Percentiles rank a stretch among this genome's conserved stretches.
phyloP scores from a whole-genome alignment of 1,140 invertebrate genomes.

The Bombyx mandarina region DNA sequence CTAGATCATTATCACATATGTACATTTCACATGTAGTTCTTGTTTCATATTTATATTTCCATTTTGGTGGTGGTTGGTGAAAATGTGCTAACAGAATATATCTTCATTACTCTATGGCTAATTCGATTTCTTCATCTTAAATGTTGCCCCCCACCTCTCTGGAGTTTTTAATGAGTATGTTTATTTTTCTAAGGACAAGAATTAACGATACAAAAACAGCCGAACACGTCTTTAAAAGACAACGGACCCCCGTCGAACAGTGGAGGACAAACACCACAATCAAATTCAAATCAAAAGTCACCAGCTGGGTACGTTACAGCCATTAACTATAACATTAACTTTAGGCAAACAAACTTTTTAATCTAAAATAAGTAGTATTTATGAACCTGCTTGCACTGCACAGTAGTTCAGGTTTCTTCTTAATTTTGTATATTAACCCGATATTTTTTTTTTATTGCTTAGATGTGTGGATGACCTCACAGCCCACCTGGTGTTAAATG shows the following conservation, averaged over 20 bases:
- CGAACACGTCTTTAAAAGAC: slow-evolving; percentile 91
- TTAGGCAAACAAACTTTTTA: too few species aligned
- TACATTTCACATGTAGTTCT: slow-evolving; percentile 9
- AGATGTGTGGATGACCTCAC: too few species aligned
- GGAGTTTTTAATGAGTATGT: background rate
- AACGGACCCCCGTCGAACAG: slow-evolving; percentile 66
- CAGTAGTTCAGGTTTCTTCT: too few species aligned
- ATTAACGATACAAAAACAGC: slow-evolving; percentile 96
- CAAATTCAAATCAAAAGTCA: slow-evolving; percentile 70
- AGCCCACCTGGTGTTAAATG: too few species aligned
- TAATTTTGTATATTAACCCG: too few species aligned
- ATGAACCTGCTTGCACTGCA: too few species aligned
- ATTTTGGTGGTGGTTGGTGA: slow-evolving; percentile 69
- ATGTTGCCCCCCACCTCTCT: slow-evolving; percentile 6
- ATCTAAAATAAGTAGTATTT: too few species aligned
- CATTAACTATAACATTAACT: too few species aligned
- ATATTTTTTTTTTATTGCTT: too few species aligned
- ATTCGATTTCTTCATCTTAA: slow-evolving; percentile 46
- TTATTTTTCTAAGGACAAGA: slow-evolving; percentile 79
- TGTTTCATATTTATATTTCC: slow-evolving; percentile 37
- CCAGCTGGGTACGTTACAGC: slow-evolving; percentile 72
- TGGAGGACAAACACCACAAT: slow-evolving; percentile 58
- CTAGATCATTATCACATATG: too few species aligned
- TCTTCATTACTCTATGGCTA: slow-evolving; percentile 67
- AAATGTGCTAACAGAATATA: slow-evolving; percentile 67